Evolutionary conservation across 2,888 invertebrate species (phyloP).

Genomic region (Crioceris asparagi): DNA sequence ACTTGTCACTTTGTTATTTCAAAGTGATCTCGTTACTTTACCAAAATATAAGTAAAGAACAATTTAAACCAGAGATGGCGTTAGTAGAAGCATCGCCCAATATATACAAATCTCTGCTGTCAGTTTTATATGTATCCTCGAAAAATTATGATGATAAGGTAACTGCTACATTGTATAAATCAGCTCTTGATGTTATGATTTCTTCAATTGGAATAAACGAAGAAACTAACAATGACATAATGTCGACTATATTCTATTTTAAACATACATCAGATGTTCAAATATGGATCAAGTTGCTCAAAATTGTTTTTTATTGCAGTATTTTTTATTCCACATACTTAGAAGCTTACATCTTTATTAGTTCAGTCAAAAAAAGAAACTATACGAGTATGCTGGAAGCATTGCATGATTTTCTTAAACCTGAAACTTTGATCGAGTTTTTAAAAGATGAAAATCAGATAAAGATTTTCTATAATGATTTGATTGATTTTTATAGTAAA

Average conservation of each 20-base stretch:
- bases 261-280: background rate
- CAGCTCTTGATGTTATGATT: background rate
- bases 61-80: background rate
- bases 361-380: background rate
- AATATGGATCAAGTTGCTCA: background rate
- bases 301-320: slow-evolving; percentile 1
- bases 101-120: slow-evolving; percentile 1
- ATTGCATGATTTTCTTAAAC: background rate
- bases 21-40: background rate
- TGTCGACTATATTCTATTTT: background rate
- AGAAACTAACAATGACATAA: slow-evolving; percentile 2
- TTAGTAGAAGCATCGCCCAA: no score
- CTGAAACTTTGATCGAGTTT: background rate
- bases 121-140: background rate
- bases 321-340: background rate
- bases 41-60: background rate
- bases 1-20: slow-evolving; percentile 1
- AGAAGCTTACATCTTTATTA: slow-evolving; percentile 1
- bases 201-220: background rate
- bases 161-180: background rate
- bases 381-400: background rate
- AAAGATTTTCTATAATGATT: background rate
- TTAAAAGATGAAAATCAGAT: background rate
- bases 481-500: no score
- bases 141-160: background rate